Base-by-base conservation (phyloP, 2,797 vertebrate genomes). In the Enteromius thamalakanensis region DNA sequence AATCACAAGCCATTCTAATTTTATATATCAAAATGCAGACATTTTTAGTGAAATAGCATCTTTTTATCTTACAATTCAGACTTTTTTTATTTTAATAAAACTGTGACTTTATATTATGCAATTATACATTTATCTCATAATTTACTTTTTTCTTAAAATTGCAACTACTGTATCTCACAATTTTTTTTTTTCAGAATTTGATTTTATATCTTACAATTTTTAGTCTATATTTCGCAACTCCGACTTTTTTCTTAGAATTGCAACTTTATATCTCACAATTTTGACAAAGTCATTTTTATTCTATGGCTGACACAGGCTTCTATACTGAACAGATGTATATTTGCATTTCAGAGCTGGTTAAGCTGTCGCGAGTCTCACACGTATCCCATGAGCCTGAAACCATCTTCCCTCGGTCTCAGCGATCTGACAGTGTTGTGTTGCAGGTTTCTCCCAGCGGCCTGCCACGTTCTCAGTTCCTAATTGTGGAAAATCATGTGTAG, bases 381-480 rank as follows among this genome's bases (percentile, higher is more conserved):
- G 19, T 23, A 51, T 82, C 71, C 37, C 81, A 55, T 32, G 72
- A 55, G 81, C 55, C 32, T 55, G 21, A 47, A 37, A 34, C n/a
- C 15, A 23, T 65, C 32, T 37, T 49, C 19, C 40, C 23, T 42
- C 42, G 15, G 32, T 65, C 40, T 74, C 51, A 7, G 47, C 26
- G 29, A 53, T 69, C 69, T 83, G 84, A 70, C 83, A 81, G 80
- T 5, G 42, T 64, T 74, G 65, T 45, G 82, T 62, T 45, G 64
- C 67, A 65, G 49, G 51, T 64, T 85, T 81, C 65, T 89, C 60
- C 72, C 84, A 72, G 7, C 29, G 60, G 79, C 37, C 55, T 79
- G 82, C 40, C 64, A 67, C 47, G 23, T 45, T 37, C 67, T 60
- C 32, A n/a, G 17, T 34, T 84, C 65, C 76, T 82, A 62, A 79